Percentiles rank a stretch among this genome's conserved stretches.
phyloP scores from a whole-genome alignment of 2,113 vertebrate species.

The Plotosus lineatus region DNA sequence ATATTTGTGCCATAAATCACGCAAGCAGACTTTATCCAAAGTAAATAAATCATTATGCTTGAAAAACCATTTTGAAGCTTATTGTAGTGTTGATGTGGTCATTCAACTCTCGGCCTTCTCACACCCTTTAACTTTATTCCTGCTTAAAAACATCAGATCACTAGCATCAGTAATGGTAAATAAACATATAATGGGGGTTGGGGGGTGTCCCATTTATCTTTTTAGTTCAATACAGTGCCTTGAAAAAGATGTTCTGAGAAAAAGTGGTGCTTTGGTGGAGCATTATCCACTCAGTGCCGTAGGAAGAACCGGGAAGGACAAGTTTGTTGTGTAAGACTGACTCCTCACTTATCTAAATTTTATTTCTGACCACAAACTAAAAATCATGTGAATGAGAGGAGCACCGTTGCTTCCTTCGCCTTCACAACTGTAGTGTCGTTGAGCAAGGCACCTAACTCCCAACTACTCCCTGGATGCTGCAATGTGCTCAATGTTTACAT shows the following conservation, averaged over 20 bases:
- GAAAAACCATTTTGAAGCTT: neutral
- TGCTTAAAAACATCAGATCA: neutral
- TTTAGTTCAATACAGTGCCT: neutral
- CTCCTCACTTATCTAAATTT: slow-evolving; percentile 43
- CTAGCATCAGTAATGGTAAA: neutral
- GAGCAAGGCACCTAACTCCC: too few species aligned
- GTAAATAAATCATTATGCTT: slow-evolving; percentile 9
- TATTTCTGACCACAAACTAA: slow-evolving; percentile 28
- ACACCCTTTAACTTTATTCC: neutral
- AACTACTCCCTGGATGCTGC: too few species aligned
- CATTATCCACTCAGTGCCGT: slow-evolving; percentile 33
- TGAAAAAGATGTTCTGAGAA: slow-evolving; percentile 22
- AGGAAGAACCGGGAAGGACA: slow-evolving; percentile 31
- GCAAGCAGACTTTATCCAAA: neutral
- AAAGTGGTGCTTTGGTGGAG: slow-evolving; percentile 26
- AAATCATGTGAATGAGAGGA: too few species aligned
- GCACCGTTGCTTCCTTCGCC: too few species aligned
- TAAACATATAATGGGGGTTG: too few species aligned
- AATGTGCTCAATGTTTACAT: too few species aligned
- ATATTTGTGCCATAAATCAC: slow-evolving; percentile 27
- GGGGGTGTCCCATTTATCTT: slow-evolving; percentile 11
- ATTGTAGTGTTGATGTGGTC: neutral
- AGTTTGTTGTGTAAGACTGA: slow-evolving; percentile 6
- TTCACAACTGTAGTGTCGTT: too few species aligned
- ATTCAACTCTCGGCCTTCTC: neutral